These are phyloP conservation scores for Hirundichthys speculiger DNA, from an alignment of 2,113 vertebrate genomes.

Conservation along the genomic window DNA sequence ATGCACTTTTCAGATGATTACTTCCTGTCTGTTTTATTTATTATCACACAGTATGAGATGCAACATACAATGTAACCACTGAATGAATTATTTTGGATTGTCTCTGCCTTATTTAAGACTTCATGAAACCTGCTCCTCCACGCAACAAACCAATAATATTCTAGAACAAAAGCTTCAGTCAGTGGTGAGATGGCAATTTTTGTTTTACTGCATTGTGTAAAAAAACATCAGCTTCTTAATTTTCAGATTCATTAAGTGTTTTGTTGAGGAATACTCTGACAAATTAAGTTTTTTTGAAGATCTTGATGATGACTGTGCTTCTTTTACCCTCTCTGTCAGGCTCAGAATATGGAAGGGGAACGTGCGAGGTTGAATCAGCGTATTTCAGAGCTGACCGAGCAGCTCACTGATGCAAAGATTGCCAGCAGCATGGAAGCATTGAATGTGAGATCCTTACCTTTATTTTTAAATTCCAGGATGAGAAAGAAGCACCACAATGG, in stretches of 20 bases:
- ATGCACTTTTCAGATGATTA: not conserved
- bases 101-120: slow-evolving; percentile 68
- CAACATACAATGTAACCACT: too few species aligned
- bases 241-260: not conserved
- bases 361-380: slow-evolving; percentile 74
- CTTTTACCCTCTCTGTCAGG: slow-evolving; percentile 51
- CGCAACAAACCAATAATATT: slow-evolving; percentile 74
- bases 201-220: not conserved
- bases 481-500: too few species aligned
- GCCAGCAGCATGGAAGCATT: slow-evolving; percentile 73
- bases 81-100: not conserved
- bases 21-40: not conserved
- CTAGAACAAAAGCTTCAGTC: slow-evolving; percentile 76
- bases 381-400: slow-evolving; percentile 77
- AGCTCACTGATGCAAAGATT: slow-evolving; percentile 73
- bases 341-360: slow-evolving; percentile 76
- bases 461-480: not conserved
- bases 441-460: slow-evolving; percentile 71
- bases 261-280: not conserved
- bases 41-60: too few species aligned
- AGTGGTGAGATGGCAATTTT: slow-evolving; percentile 70
- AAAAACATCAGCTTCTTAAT: not conserved
- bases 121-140: slow-evolving; percentile 75
- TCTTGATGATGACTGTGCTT: not conserved
- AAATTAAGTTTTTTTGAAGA: not conserved